Conservation (phyloP, 2,888 invertebrate genomes). For the Tipula unca region DNA sequence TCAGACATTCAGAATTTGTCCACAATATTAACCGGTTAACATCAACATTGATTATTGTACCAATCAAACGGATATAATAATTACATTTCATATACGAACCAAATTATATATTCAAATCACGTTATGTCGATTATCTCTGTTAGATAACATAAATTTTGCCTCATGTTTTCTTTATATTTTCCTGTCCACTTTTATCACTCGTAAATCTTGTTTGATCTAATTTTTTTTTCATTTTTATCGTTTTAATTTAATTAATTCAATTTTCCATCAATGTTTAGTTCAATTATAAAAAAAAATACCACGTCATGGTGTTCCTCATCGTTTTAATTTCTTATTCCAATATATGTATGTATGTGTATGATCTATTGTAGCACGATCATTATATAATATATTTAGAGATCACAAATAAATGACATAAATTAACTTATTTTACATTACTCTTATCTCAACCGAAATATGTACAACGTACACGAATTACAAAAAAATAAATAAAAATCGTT, state of each 20-base stretch:
- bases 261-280: background rate
- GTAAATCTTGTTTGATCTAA: slow-evolving; percentile 1
- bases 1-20: background rate
- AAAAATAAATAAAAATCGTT: background rate
- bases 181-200: background rate
- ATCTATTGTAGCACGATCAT: no score
- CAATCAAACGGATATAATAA: background rate
- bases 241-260: background rate
- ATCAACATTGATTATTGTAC: background rate
- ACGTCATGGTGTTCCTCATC: background rate
- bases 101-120: slow-evolving; percentile 8
- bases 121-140: background rate
- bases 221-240: background rate
- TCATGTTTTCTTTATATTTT: background rate
- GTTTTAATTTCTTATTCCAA: background rate
- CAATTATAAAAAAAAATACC: background rate
- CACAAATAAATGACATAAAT: background rate
- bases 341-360: background rate
- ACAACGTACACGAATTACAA: background rate
- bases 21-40: background rate
- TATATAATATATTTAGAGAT: background rate
- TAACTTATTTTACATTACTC: background rate
- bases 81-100: background rate
- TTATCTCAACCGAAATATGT: background rate
- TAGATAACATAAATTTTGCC: background rate